Evolutionary conservation across 1,140 invertebrate species (phyloP).

Genomic region (Panagrolaimus sp.): DNA sequence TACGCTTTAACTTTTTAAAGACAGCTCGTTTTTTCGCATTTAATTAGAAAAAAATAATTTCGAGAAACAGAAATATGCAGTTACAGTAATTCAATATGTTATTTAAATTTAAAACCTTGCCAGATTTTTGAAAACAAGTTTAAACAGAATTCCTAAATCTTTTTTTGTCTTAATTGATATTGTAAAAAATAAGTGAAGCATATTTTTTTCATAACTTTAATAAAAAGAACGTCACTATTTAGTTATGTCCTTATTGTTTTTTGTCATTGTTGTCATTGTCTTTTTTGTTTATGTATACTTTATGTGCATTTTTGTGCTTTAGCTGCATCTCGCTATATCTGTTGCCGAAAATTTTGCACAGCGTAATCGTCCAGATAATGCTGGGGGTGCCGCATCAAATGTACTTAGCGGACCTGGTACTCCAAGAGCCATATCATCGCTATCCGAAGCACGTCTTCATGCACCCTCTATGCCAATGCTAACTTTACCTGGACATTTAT

Average conservation of each 20-base stretch:
- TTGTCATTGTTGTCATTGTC: not conserved
- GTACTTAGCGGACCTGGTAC: not conserved
- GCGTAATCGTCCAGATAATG: conserved; percentile 10
- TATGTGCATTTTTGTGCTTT: conserved; percentile 22
- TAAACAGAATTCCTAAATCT: too few species aligned
- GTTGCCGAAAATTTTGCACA: conserved; percentile 40
- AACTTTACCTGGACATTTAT: not conserved
- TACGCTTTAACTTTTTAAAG: too few species aligned
- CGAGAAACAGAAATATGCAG: too few species aligned
- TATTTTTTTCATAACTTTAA: too few species aligned
- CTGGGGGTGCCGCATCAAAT: not conserved
- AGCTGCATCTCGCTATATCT: conserved; percentile 54
- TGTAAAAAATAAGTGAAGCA: too few species aligned
- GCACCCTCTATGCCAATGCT: not conserved
- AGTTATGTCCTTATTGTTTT: not conserved
- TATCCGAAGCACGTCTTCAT: conserved; percentile 8
- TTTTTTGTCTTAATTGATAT: too few species aligned
- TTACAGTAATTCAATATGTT: too few species aligned
- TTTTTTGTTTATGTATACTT: conserved; percentile 15
- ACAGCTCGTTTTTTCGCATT: too few species aligned
- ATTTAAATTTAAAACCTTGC: too few species aligned
- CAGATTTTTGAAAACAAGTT: too few species aligned
- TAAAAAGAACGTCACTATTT: too few species aligned
- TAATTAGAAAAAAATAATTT: too few species aligned
- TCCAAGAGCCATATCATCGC: not conserved